Evolutionary conservation across 2,113 vertebrate species (phyloP).

Genomic region (Chlorocebus sabaeus): DNA sequence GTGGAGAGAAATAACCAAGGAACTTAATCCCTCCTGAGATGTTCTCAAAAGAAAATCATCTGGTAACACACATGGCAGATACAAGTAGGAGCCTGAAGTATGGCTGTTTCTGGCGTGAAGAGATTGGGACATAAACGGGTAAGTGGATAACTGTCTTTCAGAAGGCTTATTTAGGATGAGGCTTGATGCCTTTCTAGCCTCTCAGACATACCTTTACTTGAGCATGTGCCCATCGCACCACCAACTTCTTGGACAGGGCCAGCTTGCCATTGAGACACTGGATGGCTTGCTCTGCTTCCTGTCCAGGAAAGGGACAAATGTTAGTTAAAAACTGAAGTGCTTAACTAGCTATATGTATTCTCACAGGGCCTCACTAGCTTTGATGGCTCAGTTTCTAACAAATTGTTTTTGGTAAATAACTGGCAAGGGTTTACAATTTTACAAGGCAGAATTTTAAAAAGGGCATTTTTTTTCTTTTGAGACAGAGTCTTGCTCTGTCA

Average conservation of each 20-base stretch:
- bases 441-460: not conserved
- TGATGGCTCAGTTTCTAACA: not conserved
- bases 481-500: no score
- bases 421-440: slow-evolving; percentile 12
- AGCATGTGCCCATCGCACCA: slow-evolving; percentile 97
- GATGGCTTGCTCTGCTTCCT: slow-evolving; percentile 98
- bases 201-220: slow-evolving; percentile 93
- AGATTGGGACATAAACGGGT: not conserved
- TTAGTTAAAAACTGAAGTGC: not conserved
- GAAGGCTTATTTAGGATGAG: not conserved
- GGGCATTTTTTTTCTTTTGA: no score
- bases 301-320: slow-evolving; percentile 68
- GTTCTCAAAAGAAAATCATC: slow-evolving; percentile 64
- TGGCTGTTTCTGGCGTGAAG: slow-evolving; percentile 34
- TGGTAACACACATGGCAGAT: slow-evolving; percentile 60
- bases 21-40: slow-evolving; percentile 69
- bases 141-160: not conserved
- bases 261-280: slow-evolving; percentile 98
- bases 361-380: not conserved
- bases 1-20: slow-evolving; percentile 45
- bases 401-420: slow-evolving; percentile 43
- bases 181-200: not conserved
- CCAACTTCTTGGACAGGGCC: slow-evolving; percentile 97
- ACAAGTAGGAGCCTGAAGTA: slow-evolving; percentile 38
- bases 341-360: not conserved